These are phyloP conservation scores for Acleris cristana DNA, from an alignment of 2,888 invertebrate genomes.

Conservation along the genomic window DNA sequence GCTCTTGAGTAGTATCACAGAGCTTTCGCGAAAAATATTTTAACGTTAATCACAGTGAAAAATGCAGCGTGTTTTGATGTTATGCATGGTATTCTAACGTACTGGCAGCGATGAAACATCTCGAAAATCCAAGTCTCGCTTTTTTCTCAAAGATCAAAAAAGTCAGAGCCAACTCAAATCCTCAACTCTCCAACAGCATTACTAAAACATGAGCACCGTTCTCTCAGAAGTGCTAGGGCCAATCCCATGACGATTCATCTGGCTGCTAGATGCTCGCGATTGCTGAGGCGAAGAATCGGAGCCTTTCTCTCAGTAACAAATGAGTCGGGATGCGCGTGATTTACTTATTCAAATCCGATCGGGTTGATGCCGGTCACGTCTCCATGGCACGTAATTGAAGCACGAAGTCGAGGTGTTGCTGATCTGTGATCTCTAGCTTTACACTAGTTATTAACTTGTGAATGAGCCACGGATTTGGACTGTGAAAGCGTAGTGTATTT, in stretches of 20 bases:
- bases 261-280: constrained; percentile 47
- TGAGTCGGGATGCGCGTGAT: constrained; percentile 69
- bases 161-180: no score
- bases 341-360: constrained; percentile 78
- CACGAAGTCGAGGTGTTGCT: constrained; percentile 65
- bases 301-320: constrained; percentile 78
- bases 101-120: no score
- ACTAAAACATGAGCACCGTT: constrained; percentile 13
- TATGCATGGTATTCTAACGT: no score
- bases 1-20: no score
- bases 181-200: constrained; percentile 4
- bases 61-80: no score
- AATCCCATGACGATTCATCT: constrained; percentile 32
- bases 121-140: no score
- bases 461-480: constrained; percentile 42
- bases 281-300: constrained; percentile 69
- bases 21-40: no score
- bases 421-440: constrained; percentile 59
- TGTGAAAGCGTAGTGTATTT: constrained; percentile 35
- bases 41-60: no score
- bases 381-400: constrained; percentile 57
- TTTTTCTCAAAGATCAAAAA: no score
- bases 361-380: constrained; percentile 69
- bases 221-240: constrained; percentile 12
- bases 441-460: constrained; percentile 49